Evolutionary conservation across 2,113 vertebrate species (phyloP).

Genomic region (Ondatra zibethicus): DNA sequence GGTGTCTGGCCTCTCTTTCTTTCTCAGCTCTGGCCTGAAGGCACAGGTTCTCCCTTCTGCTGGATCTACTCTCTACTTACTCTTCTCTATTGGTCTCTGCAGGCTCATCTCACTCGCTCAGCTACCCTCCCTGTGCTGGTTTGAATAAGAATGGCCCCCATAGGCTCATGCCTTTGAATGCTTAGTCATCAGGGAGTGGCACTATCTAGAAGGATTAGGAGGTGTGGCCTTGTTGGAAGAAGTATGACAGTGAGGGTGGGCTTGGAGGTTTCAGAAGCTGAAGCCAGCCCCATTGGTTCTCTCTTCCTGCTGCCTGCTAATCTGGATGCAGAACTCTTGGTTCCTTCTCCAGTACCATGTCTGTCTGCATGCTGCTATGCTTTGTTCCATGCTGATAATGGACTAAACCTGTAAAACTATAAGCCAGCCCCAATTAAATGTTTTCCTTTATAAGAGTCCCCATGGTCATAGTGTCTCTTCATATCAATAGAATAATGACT

Average conservation of each 20-base stretch:
- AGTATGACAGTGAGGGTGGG: background rate
- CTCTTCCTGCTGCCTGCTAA: background rate
- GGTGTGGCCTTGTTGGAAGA: background rate
- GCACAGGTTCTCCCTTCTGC: background rate
- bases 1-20: background rate
- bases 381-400: background rate
- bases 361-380: background rate
- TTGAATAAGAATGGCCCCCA: no score
- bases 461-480: background rate
- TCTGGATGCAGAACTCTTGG: background rate
- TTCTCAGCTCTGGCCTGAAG: background rate
- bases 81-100: accelerated
- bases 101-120: background rate
- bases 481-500: background rate
- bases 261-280: background rate
- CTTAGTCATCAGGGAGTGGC: background rate
- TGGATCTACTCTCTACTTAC: background rate
- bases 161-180: background rate
- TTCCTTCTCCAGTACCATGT: background rate
- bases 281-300: background rate
- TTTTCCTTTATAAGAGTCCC: background rate
- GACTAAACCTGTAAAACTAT: background rate
- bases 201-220: background rate
- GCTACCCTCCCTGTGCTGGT: background rate
- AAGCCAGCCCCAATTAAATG: background rate